Evolutionary conservation across 2,797 vertebrate species (phyloP).

Genomic region (Enteromius anoplus): DNA sequence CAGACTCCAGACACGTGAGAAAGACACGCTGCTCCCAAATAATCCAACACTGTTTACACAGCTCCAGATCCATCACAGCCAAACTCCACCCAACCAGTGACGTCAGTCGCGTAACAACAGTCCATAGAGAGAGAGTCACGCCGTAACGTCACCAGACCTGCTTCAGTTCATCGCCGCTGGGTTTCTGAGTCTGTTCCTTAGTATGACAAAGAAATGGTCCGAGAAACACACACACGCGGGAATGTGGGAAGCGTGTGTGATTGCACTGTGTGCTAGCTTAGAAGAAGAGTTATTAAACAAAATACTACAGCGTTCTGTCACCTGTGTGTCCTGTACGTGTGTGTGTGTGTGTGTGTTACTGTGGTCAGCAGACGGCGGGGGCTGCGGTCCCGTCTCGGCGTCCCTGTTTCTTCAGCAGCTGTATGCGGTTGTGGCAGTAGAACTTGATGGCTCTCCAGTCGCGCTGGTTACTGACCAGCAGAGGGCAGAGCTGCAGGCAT

Average conservation of each 20-base stretch:
- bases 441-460: slow-evolving; percentile 85
- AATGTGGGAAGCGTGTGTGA: slow-evolving; percentile 8
- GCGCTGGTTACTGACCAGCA: slow-evolving; percentile 81
- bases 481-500: slow-evolving; percentile 80
- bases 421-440: slow-evolving; percentile 85
- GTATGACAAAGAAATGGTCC: background rate
- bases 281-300: background rate
- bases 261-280: background rate
- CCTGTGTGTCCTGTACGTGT: background rate
- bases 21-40: background rate
- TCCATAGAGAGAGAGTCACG: background rate
- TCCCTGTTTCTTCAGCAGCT: slow-evolving; percentile 82
- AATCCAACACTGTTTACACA: background rate
- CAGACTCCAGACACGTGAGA: background rate
- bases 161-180: background rate
- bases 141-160: background rate
- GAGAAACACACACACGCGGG: background rate
- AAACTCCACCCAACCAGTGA: background rate
- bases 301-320: background rate
- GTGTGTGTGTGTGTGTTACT: slow-evolving; percentile 57
- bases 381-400: slow-evolving; percentile 69
- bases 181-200: background rate
- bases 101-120: background rate
- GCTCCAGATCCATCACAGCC: background rate
- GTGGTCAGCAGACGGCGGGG: slow-evolving; percentile 50